Evolutionary conservation across 2,797 vertebrate genomes (phyloP).

Genomic region (Peromyscus aztecus): DNA sequence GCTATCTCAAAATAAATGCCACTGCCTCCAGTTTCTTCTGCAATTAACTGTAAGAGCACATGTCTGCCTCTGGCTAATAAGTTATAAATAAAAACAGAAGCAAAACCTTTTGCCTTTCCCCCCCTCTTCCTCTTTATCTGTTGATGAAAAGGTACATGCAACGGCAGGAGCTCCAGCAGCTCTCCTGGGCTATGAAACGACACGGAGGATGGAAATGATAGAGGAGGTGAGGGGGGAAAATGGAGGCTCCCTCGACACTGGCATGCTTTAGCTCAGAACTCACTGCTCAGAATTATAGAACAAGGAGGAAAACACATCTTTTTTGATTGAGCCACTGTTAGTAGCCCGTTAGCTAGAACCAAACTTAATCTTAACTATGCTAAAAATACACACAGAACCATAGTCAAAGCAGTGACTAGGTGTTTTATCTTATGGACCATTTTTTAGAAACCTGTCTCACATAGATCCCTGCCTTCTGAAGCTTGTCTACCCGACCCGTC

Average conservation of each 20-base stretch:
- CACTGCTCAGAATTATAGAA: background rate
- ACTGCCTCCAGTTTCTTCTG: background rate
- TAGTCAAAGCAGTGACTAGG: background rate
- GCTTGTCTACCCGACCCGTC: background rate
- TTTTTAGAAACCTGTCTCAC: background rate
- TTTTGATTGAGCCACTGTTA: background rate
- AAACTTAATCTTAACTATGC: background rate
- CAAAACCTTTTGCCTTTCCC: background rate
- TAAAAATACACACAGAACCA: background rate
- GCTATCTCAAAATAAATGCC: background rate
- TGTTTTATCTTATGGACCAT: background rate
- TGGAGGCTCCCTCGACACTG: background rate
- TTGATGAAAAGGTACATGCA: background rate
- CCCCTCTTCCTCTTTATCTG: background rate
- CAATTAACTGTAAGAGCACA: background rate
- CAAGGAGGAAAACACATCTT: background rate
- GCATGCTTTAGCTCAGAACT: background rate
- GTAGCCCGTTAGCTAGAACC: background rate
- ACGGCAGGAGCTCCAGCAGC: background rate
- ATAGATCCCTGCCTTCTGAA: background rate
- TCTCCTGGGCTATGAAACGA: background rate
- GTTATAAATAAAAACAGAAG: conserved; percentile 10
- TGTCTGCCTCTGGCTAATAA: background rate
- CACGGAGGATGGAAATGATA: background rate
- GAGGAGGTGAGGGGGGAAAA: background rate